Conservation (phyloP, 2,888 invertebrate species). For the Acanthosepion pharaonis region DNA sequence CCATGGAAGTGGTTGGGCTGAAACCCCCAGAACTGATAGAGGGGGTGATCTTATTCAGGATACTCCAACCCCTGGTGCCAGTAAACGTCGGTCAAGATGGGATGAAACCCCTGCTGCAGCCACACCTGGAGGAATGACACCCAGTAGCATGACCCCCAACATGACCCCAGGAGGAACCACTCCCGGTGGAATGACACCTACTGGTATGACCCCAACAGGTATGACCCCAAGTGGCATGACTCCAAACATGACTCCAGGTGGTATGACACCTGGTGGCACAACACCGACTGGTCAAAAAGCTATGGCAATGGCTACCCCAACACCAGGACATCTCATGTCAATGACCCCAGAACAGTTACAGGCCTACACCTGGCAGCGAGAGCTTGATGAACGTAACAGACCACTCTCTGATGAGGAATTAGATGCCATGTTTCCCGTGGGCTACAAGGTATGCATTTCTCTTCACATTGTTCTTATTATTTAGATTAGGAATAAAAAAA, state of each 20-base stretch:
- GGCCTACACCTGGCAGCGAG: conserved; percentile 97
- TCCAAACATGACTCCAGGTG: conserved; percentile 80
- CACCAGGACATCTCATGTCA: conserved; percentile 92
- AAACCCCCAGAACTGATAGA: conserved; percentile 96
- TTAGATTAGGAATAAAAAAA: too few species aligned
- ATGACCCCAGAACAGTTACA: conserved; percentile 99
- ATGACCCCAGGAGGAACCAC: conserved; percentile 73
- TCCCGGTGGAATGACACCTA: conserved; percentile 71
- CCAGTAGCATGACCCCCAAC: conserved; percentile 78
- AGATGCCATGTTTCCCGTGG: conserved; percentile 97
- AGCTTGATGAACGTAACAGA: conserved; percentile 97
- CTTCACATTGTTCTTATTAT: too few species aligned
- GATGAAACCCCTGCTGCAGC: conserved; percentile 91
- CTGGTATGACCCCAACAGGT: conserved; percentile 71
- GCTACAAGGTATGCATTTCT: conserved; percentile 85
- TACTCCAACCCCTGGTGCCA: conserved; percentile 93
- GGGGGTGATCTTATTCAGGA: conserved; percentile 82
- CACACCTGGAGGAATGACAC: conserved; percentile 74
- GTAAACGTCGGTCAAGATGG: conserved; percentile 97
- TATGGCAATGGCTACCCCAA: conserved; percentile 98
- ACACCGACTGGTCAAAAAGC: conserved; percentile 84
- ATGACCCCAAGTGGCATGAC: conserved; percentile 76
- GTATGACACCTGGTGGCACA: conserved; percentile 74
- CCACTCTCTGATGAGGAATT: conserved; percentile 97
- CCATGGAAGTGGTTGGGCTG: conserved; percentile 97